Base-by-base conservation (phyloP, 2,113 vertebrate genomes). In the Brienomyrus brachyistius region DNA sequence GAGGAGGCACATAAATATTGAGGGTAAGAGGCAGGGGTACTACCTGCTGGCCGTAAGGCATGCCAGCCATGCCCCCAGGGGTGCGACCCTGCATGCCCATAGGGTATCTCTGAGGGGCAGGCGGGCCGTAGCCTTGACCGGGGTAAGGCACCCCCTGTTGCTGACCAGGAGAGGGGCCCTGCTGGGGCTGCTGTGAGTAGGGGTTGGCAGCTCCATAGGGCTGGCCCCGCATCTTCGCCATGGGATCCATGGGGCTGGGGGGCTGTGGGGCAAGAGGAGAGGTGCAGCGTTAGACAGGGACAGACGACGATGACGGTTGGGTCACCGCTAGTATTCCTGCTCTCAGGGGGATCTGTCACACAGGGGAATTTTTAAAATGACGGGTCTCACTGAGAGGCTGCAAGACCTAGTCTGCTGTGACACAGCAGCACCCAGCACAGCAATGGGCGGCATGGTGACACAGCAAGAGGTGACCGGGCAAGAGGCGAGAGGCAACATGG, bases 201-300 rank as follows among this genome's bases (percentile, higher is more conserved):
- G 98, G 97, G 95, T 95, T 98, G 90, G 94, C 95, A 86, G 96
- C 96, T 91, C 96, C 97, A 51, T 98, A 99, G 1, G 96, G 97
- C 94, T 99, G 98, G 89, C 97, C 96, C 85, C 98, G 96, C 96
- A 98, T 98, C 95, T 99, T 99, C 92, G 97, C 98, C 94, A 98
- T 98, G 96, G 98, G 98, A 94, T 99, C 98, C 98, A 99, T 98
- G 0, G 98, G 97, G 94, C 96, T 97, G 6, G 98, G 95, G 88
- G 98, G 96, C 98, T 99, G 94, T 62, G 95, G 90, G 89, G 80
- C 5, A 88, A 23, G 88, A 91, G 82, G 90, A 13, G 89, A 13
- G 88, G 40, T 17, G 4, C 1, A n/a, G 54, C 19, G 35, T 59
- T 19, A 90, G 80, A 77, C 48, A 54, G 2, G 17, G 43, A 48